Percentiles rank a stretch among this genome's conserved stretches.
phyloP scores from a whole-genome alignment of 2,113 vertebrate species.

The Vulpes lagopus region DNA sequence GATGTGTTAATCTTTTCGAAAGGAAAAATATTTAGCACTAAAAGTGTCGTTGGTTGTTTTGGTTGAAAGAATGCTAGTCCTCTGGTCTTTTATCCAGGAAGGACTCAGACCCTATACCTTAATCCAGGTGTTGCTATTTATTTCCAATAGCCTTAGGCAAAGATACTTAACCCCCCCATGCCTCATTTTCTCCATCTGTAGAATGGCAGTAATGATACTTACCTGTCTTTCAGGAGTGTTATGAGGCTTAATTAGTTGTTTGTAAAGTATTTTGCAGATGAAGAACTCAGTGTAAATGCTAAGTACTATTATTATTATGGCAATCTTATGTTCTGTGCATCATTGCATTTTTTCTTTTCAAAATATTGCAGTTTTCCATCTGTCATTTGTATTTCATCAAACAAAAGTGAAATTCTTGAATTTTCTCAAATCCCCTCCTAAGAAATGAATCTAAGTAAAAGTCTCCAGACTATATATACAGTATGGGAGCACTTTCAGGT shows the following conservation, averaged over 20 bases:
- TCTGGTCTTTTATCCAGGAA: not conserved
- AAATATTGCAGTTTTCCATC: slow-evolving; percentile 73
- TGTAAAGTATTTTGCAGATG: slow-evolving; percentile 62
- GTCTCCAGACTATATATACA: slow-evolving; percentile 4
- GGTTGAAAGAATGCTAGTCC: not conserved
- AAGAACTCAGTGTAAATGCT: slow-evolving; percentile 67
- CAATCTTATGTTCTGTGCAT: slow-evolving; percentile 62
- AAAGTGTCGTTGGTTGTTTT: not conserved
- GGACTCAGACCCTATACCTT: not conserved
- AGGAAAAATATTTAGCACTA: slow-evolving; percentile 40
- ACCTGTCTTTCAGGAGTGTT: slow-evolving; percentile 70
- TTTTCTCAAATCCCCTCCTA: slow-evolving; percentile 60
- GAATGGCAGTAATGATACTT: slow-evolving; percentile 72
- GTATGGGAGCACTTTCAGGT: not conserved
- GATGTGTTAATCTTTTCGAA: not conserved
- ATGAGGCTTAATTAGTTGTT: slow-evolving; percentile 75
- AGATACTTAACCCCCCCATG: not conserved
- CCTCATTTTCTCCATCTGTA: slow-evolving; percentile 77
- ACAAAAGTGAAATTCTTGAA: slow-evolving; percentile 20
- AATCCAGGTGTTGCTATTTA: slow-evolving; percentile 34
- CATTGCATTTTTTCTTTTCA: slow-evolving; percentile 70
- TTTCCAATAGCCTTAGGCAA: slow-evolving; percentile 69
- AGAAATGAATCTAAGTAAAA: slow-evolving; percentile 67
- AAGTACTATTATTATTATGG: slow-evolving; percentile 65
- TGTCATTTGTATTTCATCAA: slow-evolving; percentile 74